Conservation (phyloP, 2,888 invertebrate genomes). For the Eremobia ochroleuca region DNA sequence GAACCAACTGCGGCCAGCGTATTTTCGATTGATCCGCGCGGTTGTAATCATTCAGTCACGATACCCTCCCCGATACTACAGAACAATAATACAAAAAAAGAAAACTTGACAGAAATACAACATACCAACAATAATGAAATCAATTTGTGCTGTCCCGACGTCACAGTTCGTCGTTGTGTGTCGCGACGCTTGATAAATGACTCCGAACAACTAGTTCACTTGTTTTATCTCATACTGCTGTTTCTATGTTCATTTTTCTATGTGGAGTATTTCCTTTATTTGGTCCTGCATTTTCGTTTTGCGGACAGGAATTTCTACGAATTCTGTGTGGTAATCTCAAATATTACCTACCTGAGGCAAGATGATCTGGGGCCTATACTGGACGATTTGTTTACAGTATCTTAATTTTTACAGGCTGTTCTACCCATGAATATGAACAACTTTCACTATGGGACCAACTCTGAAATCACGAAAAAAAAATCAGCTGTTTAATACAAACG, state of each 20-base stretch:
- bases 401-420: no score
- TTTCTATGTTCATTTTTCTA: conserved; percentile 54
- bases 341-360: not conserved
- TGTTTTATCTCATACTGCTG: conserved; percentile 57
- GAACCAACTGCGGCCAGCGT: not conserved
- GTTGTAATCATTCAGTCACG: not conserved
- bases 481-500: no score
- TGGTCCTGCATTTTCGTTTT: not conserved
- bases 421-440: no score
- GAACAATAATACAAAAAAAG: conserved; percentile 17
- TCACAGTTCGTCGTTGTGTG: conserved; percentile 67
- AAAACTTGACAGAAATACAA: conserved; percentile 45
- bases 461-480: no score
- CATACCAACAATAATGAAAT: conserved; percentile 62
- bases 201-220: conserved; percentile 50
- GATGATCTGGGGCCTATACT: not conserved
- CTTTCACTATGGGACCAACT: no score
- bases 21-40: not conserved
- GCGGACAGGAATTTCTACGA: no score
- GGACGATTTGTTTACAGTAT: no score
- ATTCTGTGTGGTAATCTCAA: not conserved
- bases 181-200: conserved; percentile 79
- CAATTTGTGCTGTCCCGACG: conserved; percentile 68
- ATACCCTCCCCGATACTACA: not conserved
- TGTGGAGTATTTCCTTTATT: conserved; percentile 23